These are phyloP conservation scores for Yasuhikotakia modesta DNA, from an alignment of 2,797 vertebrate species.

Conservation along the genomic window DNA sequence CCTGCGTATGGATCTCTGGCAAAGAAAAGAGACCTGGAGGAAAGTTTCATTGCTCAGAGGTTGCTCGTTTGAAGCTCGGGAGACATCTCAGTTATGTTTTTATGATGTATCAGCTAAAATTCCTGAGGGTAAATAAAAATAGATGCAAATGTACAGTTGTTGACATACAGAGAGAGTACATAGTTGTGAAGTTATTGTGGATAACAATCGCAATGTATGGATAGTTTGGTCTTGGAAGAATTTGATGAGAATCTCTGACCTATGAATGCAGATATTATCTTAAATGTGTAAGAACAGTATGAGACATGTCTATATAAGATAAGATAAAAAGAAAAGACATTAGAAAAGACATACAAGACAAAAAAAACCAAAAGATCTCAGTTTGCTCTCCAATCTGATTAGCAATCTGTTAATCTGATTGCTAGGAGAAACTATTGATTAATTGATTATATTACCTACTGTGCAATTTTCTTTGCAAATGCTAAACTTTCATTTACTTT, in stretches of 20 bases:
- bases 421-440: not conserved
- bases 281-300: not conserved
- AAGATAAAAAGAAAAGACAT: too few relatives aligned
- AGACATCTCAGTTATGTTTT: constrained; percentile 17
- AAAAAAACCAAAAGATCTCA: not conserved
- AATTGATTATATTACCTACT: too few relatives aligned
- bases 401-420: not conserved
- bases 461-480: too few relatives aligned
- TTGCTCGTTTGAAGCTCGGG: not conserved
- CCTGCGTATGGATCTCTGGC: constrained; percentile 46
- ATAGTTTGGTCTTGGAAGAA: not conserved
- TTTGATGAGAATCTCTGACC: not conserved
- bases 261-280: not conserved
- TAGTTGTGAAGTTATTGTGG: not conserved
- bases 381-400: not conserved
- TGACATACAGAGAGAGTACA: not conserved
- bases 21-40: constrained; percentile 52
- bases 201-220: not conserved
- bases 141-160: not conserved
- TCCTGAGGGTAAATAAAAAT: not conserved
- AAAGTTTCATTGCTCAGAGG: constrained; percentile 16
- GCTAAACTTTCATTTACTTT: too few relatives aligned
- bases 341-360: too few relatives aligned
- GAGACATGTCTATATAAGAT: too few relatives aligned
- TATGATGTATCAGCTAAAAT: not conserved